Evolutionary conservation across 2,888 invertebrate genomes (phyloP), one percentile per base, ranked within the genome.

Genomic region (Mimas tiliae): DNA sequence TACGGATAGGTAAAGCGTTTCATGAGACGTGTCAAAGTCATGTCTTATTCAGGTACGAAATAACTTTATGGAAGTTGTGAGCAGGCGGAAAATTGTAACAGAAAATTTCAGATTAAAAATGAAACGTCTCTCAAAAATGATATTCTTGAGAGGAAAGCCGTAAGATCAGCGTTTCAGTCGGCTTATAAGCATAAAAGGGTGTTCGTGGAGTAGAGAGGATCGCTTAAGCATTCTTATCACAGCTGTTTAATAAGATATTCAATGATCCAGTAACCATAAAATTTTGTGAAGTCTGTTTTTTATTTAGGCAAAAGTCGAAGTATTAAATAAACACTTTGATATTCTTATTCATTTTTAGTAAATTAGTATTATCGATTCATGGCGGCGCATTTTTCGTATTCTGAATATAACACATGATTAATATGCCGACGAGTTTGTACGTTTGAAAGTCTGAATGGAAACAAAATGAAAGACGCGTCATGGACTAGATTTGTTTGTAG

Each of bases 181-280:
- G 73, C 75, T 83, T 80, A 76, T 79, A 79, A 78, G 74, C 75
- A 74, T 83, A 81, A 86, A 83, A 83, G 81, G 78, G 79, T 82
- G 74, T 76, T 78, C 70, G 70, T 67, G 70, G 68, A 74, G 74
- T 70, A 74, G 72, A 73, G 68, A 69, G 72, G 77, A 74, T 76
- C 76, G 67, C 75, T 84, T 80, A 79, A 83, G 81, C 76, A 84
- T 84, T 82, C 82, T 82, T 84, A 82, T 85, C 82, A 82, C 75
- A 75, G 81, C 72, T 75, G 71, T 79, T 80, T 81, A 78, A 79
- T 85, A 83, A 84, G 85, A 83, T 86, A 86, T 86, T 86, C 80
- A 83, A 78, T 76, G 77, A 78, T 78, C 71, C 70, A 74, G 74
- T 70, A 74, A 64, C 27, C 14, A 73, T 76, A 74, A 74, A 78